Conservation (phyloP, 1,140 invertebrate species). For the Solenopsis invicta region DNA sequence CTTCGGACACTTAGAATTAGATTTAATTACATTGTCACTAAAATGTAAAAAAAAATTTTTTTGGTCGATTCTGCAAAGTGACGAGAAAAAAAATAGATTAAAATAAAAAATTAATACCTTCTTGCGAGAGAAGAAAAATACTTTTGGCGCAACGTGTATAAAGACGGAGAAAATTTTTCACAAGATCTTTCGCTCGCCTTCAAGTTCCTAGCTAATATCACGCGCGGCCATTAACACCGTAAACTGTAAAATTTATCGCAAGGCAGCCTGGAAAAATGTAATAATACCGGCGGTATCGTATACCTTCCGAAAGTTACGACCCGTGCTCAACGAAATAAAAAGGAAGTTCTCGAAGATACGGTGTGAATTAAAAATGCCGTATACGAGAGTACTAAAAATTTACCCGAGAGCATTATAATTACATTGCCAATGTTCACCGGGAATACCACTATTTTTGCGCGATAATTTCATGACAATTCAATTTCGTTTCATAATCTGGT, state of each 20-base stretch:
- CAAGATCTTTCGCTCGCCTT: slow-evolving; percentile 13
- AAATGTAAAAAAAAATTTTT: background rate
- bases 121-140: slow-evolving; percentile 4
- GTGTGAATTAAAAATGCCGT: slow-evolving; percentile 13
- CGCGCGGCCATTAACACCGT: slow-evolving; percentile 40
- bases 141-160: background rate
- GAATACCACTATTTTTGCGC: background rate
- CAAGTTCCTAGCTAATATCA: slow-evolving; percentile 26
- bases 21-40: background rate
- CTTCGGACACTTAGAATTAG: background rate
- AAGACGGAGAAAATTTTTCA: slow-evolving; percentile 11
- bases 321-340: slow-evolving; percentile 5
- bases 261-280: slow-evolving; percentile 41
- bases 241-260: slow-evolving; percentile 48
- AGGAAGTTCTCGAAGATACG: background rate
- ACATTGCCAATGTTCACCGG: background rate
- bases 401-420: slow-evolving; percentile 7
- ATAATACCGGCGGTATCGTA: slow-evolving; percentile 29
- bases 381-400: background rate
- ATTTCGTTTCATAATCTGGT: background rate
- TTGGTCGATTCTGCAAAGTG: background rate
- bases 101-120: slow-evolving; percentile 13
- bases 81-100: background rate
- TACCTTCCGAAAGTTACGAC: slow-evolving; percentile 28
- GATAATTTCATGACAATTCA: background rate